phyloP scores from a whole-genome alignment of 2,888 invertebrate species.

The Microplitis deprimator region DNA sequence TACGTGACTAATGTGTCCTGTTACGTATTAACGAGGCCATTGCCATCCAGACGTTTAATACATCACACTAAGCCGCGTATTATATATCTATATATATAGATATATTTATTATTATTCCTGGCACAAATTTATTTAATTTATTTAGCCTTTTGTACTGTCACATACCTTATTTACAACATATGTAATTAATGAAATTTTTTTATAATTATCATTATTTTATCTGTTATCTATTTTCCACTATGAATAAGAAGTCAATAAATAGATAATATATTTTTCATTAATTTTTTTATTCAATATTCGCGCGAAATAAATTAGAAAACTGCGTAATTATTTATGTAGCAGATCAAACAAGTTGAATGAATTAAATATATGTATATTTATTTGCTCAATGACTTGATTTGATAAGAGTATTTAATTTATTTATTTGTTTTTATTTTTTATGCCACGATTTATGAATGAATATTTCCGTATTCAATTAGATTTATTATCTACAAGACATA shows the following conservation, averaged over 20 bases:
- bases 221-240: no score
- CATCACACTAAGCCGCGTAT: neutral
- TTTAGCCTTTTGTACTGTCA: neutral
- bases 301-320: neutral
- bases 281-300: no score
- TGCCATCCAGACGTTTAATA: constrained; percentile 43
- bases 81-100: constrained; percentile 26
- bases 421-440: constrained; percentile 12
- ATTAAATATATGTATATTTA: neutral
- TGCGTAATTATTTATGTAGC: neutral
- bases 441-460: neutral
- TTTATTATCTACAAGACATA: neutral
- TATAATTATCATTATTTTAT: neutral
- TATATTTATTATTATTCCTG: constrained; percentile 5
- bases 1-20: constrained; percentile 48
- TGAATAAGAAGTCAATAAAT: no score
- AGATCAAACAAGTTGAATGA: neutral
- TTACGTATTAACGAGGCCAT: constrained; percentile 52
- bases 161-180: neutral
- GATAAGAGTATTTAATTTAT: neutral
- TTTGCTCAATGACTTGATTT: neutral
- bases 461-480: neutral
- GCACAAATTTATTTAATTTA: constrained; percentile 1
- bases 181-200: neutral
- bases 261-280: no score